A percentile compares a stretch with the other conserved stretches of the same genome.
Evolutionary conservation across 2,888 invertebrate species (phyloP).

Genomic region (Tolmerus cingulatus): DNA sequence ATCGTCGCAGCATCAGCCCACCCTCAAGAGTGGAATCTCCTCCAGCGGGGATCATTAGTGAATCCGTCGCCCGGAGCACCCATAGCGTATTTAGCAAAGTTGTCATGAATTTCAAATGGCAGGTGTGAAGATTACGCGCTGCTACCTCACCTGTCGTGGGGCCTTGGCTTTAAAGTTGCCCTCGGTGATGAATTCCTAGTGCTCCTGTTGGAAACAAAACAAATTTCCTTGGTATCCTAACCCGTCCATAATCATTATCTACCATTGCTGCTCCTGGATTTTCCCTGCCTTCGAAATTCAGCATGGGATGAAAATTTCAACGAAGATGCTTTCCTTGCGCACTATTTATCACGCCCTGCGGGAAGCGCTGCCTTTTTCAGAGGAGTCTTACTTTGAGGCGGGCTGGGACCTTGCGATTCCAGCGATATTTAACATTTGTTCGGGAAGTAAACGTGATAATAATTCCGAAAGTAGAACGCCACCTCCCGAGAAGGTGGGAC

Average conservation of each 20-base stretch:
- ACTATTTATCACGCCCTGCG: conserved; percentile 17
- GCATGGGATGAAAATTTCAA: neutral
- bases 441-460: conserved; percentile 3
- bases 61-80: neutral
- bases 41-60: neutral
- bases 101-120: neutral
- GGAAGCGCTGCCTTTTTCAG: neutral
- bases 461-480: conserved; percentile 2
- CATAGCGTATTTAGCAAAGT: neutral
- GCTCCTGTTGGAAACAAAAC: neutral
- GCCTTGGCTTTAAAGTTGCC: neutral
- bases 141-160: neutral
- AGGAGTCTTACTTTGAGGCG: neutral
- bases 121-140: neutral
- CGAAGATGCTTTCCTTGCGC: neutral
- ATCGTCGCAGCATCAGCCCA: neutral
- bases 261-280: neutral
- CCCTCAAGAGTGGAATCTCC: neutral
- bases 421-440: conserved; percentile 19
- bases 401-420: neutral
- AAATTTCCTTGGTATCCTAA: neutral
- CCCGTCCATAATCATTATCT: conserved; percentile 10
- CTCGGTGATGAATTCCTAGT: neutral
- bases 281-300: neutral
- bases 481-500: neutral